Evolutionary conservation across 2,113 vertebrate genomes (phyloP).

Genomic region (Amphiprion ocellaris): DNA sequence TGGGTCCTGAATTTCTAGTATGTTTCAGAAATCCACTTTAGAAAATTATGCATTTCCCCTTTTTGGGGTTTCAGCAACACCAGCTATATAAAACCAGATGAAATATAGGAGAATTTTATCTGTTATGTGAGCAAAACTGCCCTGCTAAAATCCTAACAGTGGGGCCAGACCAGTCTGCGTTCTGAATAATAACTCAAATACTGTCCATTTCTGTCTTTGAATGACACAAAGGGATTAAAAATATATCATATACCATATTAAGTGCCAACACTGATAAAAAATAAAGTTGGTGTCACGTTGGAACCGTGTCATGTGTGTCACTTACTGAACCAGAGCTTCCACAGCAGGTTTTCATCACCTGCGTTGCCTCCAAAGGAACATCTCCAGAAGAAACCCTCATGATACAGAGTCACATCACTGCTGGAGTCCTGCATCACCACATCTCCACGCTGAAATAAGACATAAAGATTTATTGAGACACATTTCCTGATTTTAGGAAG

Average conservation of each 20-base stretch:
- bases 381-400: slow-evolving; percentile 98
- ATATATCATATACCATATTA: background rate
- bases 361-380: slow-evolving; percentile 87
- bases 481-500: background rate
- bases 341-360: slow-evolving; percentile 85
- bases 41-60: too few relatives aligned
- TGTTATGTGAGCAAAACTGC: too few relatives aligned
- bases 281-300: background rate
- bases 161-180: too few relatives aligned
- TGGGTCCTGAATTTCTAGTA: too few relatives aligned
- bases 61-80: too few relatives aligned
- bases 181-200: background rate
- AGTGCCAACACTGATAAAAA: background rate
- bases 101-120: too few relatives aligned
- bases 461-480: background rate
- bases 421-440: slow-evolving; percentile 18
- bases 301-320: background rate
- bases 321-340: slow-evolving; percentile 96
- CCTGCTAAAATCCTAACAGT: too few relatives aligned
- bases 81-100: too few relatives aligned
- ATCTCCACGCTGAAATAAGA: slow-evolving; percentile 59
- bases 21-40: too few relatives aligned
- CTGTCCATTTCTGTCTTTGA: background rate
- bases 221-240: background rate
- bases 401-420: slow-evolving; percentile 82